phyloP scores from a whole-genome alignment of 2,888 invertebrate genomes.

The Ecdyonurus torrentis region DNA sequence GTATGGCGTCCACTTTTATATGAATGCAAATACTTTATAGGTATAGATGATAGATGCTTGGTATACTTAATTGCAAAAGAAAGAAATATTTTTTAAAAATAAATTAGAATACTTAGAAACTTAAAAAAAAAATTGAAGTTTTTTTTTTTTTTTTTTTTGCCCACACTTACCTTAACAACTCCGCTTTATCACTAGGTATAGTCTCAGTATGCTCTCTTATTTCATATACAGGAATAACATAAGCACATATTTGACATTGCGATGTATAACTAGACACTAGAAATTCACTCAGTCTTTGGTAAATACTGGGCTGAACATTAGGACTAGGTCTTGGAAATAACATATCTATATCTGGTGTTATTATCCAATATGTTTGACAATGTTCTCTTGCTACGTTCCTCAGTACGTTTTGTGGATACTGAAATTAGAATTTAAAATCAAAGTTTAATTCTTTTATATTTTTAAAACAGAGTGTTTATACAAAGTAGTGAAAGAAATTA shows the following conservation, averaged over 20 bases:
- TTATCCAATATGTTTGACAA: conserved; percentile 21
- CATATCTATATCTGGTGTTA: conserved; percentile 25
- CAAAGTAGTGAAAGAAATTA: too few relatives aligned
- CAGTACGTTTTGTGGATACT: conserved; percentile 25
- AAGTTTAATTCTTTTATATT: too few relatives aligned
- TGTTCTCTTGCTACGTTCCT: conserved; percentile 23
- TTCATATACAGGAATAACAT: conserved; percentile 25
- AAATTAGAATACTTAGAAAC: too few relatives aligned
- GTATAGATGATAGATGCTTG: too few relatives aligned
- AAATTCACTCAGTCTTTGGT: conserved; percentile 16
- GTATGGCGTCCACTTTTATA: too few relatives aligned
- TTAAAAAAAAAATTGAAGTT: too few relatives aligned
- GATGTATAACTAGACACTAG: neutral
- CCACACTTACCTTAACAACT: conserved; percentile 20
- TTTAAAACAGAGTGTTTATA: too few relatives aligned
- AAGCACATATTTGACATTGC: conserved; percentile 20
- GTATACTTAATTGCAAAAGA: too few relatives aligned
- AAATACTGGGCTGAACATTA: conserved; percentile 2
- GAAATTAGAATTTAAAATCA: conserved; percentile 12
- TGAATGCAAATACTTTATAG: too few relatives aligned
- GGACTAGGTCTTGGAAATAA: conserved; percentile 20
- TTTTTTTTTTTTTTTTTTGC: too few relatives aligned
- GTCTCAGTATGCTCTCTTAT: conserved; percentile 16
- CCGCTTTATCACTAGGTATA: conserved; percentile 21
- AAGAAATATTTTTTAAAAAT: too few relatives aligned